Base-by-base conservation (phyloP, 2,113 vertebrate species). In the Phylloscopus whistleri region DNA sequence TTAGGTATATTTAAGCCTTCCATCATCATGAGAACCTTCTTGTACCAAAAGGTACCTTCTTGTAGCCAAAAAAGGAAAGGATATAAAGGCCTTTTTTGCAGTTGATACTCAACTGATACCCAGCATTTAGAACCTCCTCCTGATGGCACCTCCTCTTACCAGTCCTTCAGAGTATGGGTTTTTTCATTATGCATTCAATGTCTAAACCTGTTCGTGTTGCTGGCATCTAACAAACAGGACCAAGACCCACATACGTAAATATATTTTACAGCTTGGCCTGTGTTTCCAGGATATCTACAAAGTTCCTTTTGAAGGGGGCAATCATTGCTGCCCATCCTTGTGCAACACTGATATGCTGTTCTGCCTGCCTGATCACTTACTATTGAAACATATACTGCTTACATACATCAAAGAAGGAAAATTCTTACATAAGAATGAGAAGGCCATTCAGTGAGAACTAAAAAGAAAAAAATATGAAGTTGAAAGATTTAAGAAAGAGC, bases 121-220 rank as follows among this genome's bases (percentile, higher is more conserved):
- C 17, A 64, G 27, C 23, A 21, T 31, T 70, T 41, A 49, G 46
- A 73, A 55, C 19, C 12, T 88, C 28, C 7, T 81, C 13, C 35
- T 67, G 51, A 48, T 2, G 18, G 3, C 21, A 18, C 81, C 7
- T 53, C 24, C 20, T 64, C 51, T 62, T 77, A 22, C 6, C 7
- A 33, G 16, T 62, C 23, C 43, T 70, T 88, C 70, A 73, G 37
- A 91, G 9, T 13, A 58, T 0, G 0, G 7, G 7, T 10, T 35
- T 87, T 76, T 78, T 81, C 73, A 13, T 39, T 64, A 19, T 13
- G 11, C 23, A 53, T 72, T 75, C 39, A 56, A 1, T 20, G 5
- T 43, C 39, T 69, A 30, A 78, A 67, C 6, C 33, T 35, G 2
- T 26, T 33, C 1, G 1, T 84, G 39, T 33, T 69, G 9, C 60